These are phyloP conservation scores for Drosophila saltans DNA, from an alignment of 1,140 invertebrate genomes.

Conservation along the genomic window DNA sequence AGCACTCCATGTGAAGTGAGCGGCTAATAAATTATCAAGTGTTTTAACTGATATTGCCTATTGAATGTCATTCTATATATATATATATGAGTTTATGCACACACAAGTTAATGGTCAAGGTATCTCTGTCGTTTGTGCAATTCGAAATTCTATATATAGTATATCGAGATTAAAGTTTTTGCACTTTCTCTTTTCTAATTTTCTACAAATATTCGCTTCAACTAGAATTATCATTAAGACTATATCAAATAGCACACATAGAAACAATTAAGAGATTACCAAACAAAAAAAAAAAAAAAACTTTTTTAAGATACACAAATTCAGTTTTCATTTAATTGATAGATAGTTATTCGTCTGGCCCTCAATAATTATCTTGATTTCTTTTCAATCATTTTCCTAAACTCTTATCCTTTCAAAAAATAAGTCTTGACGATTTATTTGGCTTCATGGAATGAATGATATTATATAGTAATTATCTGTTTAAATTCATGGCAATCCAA, in stretches of 20 bases:
- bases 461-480: slow-evolving; percentile 50
- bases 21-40: slow-evolving; percentile 13
- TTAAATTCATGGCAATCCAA: slow-evolving; percentile 25
- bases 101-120: no score
- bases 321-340: no score
- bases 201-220: not conserved
- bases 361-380: no score
- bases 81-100: not conserved
- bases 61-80: not conserved
- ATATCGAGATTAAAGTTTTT: not conserved
- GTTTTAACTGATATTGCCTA: slow-evolving; percentile 6
- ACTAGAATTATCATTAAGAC: no score
- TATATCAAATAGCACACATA: not conserved
- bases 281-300: no score
- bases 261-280: no score
- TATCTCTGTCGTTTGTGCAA: no score
- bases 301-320: no score
- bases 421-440: slow-evolving; percentile 10
- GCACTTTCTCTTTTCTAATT: not conserved
- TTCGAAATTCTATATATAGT: slow-evolving; percentile 1
- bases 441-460: slow-evolving; percentile 3
- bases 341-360: no score
- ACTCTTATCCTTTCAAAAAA: not conserved
- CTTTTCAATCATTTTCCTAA: no score
- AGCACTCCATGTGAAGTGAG: slow-evolving; percentile 5